A percentile compares a stretch with the other conserved stretches of the same genome.
Evolutionary conservation across 1,140 invertebrate species (phyloP).

Genomic region (Bombus sibiricus): DNA sequence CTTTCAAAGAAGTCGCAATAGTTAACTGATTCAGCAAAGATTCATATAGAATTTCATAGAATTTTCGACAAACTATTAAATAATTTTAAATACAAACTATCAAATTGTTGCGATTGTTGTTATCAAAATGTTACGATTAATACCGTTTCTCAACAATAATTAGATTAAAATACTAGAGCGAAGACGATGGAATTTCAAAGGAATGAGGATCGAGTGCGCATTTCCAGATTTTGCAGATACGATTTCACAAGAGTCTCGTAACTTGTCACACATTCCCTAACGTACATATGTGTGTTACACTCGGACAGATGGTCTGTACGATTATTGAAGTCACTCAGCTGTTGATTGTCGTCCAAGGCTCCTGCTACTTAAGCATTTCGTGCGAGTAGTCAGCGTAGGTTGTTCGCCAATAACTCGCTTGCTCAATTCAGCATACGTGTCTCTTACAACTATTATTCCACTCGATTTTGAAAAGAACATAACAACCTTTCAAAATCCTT

Average conservation of each 20-base stretch:
- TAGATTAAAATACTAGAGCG: background rate
- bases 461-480: background rate
- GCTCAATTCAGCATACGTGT: constrained; percentile 51
- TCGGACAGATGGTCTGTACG: constrained; percentile 55
- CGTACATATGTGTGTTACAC: constrained; percentile 9
- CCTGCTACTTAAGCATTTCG: constrained; percentile 71
- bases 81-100: background rate
- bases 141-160: background rate
- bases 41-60: too few relatives aligned
- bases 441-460: constrained; percentile 9
- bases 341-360: constrained; percentile 77
- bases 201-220: background rate
- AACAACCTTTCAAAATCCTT: background rate
- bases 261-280: background rate
- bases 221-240: background rate
- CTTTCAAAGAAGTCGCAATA: too few relatives aligned
- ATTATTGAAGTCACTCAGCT: constrained; percentile 77
- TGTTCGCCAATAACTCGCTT: constrained; percentile 58
- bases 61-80: background rate
- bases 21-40: background rate
- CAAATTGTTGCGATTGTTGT: background rate
- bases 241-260: constrained; percentile 3
- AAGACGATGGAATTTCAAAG: background rate
- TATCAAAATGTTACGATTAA: too few relatives aligned
- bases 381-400: constrained; percentile 61